Base-by-base conservation (phyloP, 2,888 invertebrate genomes). In the Mythimna albipuncta region DNA sequence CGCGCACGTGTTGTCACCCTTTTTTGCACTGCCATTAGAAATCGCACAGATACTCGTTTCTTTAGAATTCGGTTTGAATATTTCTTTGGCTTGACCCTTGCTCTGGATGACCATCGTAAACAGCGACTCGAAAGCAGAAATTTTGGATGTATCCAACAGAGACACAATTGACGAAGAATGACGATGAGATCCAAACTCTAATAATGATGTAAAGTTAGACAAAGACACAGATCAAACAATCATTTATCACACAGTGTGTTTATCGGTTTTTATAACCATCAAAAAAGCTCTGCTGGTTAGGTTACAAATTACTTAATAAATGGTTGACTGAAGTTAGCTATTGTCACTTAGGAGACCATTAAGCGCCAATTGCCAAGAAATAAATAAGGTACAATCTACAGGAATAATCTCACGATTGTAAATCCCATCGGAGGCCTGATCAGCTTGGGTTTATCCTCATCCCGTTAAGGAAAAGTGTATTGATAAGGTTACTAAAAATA, bases 381-480 rank as follows among this genome's bases (percentile, higher is more conserved):
- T 32, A 32, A 19, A 32, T 32, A 32, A 16, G 16, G 7, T 38
- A 21, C 61, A 38, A 16, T 47, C 32, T n/a, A 66, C 19, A 26
- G 35, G 35, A 64, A 63, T 62, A 35, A 5, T 44, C 11, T 21
- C 21, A 35, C n/a, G 9, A 32, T 11, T 50, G 19, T n/a, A 19
- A 68, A 52, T 16, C 1, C 11, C 38, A 41, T 41, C 38, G 38
- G 19, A n/a, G 6, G 1, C 13, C 66, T 66, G 68, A 67, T 68
- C 16, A 41, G 68, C 66, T 13, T 58, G 13, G 52, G 68, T 68
- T 68, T 65, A 65, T 65, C 47, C 47, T 64, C 13, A 52, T 68
- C 66, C 52, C 7, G 21, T 64, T 59, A 13, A 38, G 7, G 47
- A 35, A 64, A 50, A 50, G 32, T 21, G 1, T 11, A 44, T 19